phyloP scores from a whole-genome alignment of 2,113 vertebrate species.

The Spheniscus mendiculus region DNA sequence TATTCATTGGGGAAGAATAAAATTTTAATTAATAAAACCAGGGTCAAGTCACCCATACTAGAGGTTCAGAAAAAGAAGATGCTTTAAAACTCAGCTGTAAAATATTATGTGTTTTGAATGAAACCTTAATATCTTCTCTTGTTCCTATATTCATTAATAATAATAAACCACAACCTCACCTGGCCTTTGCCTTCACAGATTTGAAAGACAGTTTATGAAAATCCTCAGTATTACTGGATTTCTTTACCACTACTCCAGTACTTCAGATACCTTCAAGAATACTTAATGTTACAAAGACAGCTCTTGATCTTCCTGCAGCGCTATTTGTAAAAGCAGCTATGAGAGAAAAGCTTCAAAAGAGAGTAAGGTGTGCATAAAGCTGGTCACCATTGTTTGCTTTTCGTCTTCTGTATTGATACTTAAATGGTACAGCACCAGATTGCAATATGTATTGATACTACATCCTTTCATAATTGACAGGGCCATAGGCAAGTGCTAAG shows the following conservation, averaged over 20 bases:
- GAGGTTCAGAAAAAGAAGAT: conserved; percentile 43
- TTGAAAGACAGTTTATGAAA: conserved; percentile 34
- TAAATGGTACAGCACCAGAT: neutral
- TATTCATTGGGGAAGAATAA: conserved; percentile 73
- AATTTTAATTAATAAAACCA: conserved; percentile 74
- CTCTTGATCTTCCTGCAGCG: neutral
- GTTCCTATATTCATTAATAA: conserved; percentile 57
- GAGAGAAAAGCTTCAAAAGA: neutral
- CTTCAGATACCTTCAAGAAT: conserved; percentile 1
- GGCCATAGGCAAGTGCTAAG: neutral
- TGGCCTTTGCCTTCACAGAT: conserved; percentile 35
- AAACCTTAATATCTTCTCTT: conserved; percentile 4
- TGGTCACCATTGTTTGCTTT: neutral
- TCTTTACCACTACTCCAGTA: neutral
- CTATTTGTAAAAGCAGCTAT: neutral
- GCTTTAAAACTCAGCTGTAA: neutral
- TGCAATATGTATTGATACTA: neutral
- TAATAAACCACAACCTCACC: neutral
- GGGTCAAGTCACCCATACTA: conserved; percentile 44
- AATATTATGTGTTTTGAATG: conserved; percentile 20
- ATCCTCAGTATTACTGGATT: neutral
- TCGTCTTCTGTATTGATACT: neutral
- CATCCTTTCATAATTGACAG: neutral
- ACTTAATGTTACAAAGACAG: neutral
- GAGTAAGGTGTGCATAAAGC: neutral